Conservation (phyloP, 2,888 invertebrate species). For the Tethea ocularis region DNA sequence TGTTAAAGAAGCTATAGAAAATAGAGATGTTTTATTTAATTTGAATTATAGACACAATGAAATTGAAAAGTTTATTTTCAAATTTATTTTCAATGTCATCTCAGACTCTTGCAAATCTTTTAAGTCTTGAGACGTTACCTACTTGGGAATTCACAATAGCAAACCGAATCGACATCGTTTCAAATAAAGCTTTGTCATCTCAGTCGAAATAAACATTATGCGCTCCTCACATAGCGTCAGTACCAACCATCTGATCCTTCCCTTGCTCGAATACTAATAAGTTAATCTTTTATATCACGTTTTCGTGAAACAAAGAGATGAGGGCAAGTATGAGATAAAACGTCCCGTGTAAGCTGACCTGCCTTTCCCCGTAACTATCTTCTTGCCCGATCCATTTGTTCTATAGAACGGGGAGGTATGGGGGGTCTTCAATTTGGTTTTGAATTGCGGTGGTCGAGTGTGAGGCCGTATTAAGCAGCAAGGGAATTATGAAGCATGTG, state of each 20-base stretch:
- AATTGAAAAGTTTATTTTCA: background rate
- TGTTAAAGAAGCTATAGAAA: background rate
- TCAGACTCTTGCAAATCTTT: background rate
- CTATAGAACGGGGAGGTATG: slow-evolving; percentile 31
- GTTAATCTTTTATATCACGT: slow-evolving; percentile 82
- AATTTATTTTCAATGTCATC: background rate
- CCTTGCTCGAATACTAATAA: slow-evolving; percentile 79
- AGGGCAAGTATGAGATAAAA: slow-evolving; percentile 70
- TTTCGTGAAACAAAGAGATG: slow-evolving; percentile 81
- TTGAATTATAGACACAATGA: background rate
- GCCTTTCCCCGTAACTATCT: slow-evolving; percentile 32
- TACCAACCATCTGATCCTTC: slow-evolving; percentile 50
- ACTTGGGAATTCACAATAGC: slow-evolving; percentile 4
- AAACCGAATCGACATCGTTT: slow-evolving; percentile 5
- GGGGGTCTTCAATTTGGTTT: slow-evolving; percentile 52
- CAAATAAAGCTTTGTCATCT: slow-evolving; percentile 15
- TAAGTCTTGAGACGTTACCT: background rate
- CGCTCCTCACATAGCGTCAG: slow-evolving; percentile 60
- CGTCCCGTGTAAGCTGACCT: slow-evolving; percentile 56
- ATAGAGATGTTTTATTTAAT: background rate
- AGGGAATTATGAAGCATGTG: slow-evolving; percentile 79
- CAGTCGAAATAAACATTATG: slow-evolving; percentile 37
- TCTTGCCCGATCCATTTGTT: slow-evolving; percentile 25
- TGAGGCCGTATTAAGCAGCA: slow-evolving; percentile 75
- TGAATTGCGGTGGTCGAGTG: slow-evolving; percentile 68